A percentile compares a stretch with the other conserved stretches of the same genome.
Conservation (phyloP, 2,888 invertebrate genomes). For the Chromoteleia sp. region DNA sequence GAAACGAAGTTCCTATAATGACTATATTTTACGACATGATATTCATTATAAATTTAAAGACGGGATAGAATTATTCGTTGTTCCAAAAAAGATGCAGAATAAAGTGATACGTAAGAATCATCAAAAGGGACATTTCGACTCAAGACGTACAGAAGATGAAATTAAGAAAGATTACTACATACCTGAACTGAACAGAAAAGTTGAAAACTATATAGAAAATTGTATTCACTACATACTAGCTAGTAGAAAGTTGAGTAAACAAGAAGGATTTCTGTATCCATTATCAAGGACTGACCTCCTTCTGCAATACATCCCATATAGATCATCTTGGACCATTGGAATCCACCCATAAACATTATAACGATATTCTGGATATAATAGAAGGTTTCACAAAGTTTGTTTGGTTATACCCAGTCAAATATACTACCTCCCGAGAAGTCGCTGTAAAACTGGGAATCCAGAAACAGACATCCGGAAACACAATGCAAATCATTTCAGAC, state of each 20-base stretch:
- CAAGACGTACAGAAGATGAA: constrained; percentile 21
- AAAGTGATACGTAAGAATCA: not conserved
- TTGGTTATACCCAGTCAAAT: not conserved
- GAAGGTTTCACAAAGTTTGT: constrained; percentile 7
- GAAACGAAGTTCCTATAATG: constrained; percentile 3
- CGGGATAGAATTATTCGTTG: constrained; percentile 3
- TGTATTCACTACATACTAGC: constrained; percentile 5
- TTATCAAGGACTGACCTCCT: not conserved
- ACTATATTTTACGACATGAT: constrained; percentile 6
- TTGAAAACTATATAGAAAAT: constrained; percentile 3
- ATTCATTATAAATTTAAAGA: constrained; percentile 10
- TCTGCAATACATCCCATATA: not conserved
- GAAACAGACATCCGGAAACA: not conserved
- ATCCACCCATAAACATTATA: not conserved
- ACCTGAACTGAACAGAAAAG: constrained; percentile 3
- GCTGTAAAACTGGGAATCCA: not conserved
- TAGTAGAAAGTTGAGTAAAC: constrained; percentile 13
- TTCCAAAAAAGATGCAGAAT: constrained; percentile 14
- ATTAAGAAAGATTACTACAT: constrained; percentile 22
- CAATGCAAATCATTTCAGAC: not conserved
- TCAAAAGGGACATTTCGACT: constrained; percentile 18
- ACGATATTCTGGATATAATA: not conserved
- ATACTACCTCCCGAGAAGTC: not conserved
- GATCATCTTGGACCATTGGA: constrained; percentile 5
- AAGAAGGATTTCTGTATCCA: constrained; percentile 7